A percentile compares a stretch with the other conserved stretches of the same genome.
Evolutionary conservation across 2,113 vertebrate genomes (phyloP).

Genomic region (Rana temporaria): DNA sequence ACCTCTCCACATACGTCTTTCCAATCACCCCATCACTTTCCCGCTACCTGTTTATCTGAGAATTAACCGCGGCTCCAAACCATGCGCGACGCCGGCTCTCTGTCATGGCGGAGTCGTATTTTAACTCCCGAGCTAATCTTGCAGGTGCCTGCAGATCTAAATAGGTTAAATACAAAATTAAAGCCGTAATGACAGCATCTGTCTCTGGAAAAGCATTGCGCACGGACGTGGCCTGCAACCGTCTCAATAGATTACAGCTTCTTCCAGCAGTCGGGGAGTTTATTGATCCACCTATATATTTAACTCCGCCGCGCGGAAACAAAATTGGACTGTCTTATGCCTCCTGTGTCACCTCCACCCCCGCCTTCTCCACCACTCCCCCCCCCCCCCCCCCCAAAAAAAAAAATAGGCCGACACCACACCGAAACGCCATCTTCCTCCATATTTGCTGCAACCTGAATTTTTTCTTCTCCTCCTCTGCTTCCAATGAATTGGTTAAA

Average conservation of each 20-base stretch:
- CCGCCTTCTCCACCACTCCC: no score
- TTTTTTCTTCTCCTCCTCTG: background rate
- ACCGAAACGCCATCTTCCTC: background rate
- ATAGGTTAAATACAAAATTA: conserved; percentile 39
- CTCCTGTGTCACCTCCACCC: background rate
- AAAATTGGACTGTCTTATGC: background rate
- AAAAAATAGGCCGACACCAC: background rate
- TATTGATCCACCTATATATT: conserved; percentile 8
- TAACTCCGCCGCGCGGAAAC: background rate
- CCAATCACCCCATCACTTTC: conserved; percentile 26
- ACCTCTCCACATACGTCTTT: background rate
- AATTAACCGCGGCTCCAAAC: conserved; percentile 14
- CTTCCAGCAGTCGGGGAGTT: background rate
- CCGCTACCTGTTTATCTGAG: background rate
- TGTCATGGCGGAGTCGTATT: conserved; percentile 5
- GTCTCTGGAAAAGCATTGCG: conserved; percentile 22
- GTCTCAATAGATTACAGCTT: background rate
- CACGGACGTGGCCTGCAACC: conserved; percentile 12
- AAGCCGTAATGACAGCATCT: conserved; percentile 34
- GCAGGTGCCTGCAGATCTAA: conserved; percentile 18
- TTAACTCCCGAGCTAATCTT: conserved; percentile 1
- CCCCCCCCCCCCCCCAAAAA: background rate
- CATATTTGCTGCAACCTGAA: background rate
- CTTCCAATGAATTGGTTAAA: conserved; percentile 16
- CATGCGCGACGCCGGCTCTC: background rate